phyloP scores from a whole-genome alignment of 2,888 invertebrate genomes.

The Mamestra brassicae region DNA sequence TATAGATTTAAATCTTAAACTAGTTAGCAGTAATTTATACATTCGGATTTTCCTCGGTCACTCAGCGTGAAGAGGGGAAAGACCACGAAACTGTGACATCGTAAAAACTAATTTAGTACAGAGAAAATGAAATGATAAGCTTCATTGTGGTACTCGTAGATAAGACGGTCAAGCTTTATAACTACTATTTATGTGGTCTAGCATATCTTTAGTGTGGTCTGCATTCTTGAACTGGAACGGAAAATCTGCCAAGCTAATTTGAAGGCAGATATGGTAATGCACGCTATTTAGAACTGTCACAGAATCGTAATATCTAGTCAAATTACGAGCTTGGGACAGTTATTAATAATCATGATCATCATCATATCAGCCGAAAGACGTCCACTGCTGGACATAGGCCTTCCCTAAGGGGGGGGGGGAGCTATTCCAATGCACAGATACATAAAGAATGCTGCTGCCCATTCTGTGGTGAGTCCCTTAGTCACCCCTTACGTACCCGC shows the following conservation, averaged over 20 bases:
- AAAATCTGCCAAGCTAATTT: background rate
- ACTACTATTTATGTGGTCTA: background rate
- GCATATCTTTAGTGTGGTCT: background rate
- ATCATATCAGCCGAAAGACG: too few species aligned
- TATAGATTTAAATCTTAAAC: conserved; percentile 11
- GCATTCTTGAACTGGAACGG: background rate
- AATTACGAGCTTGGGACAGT: too few species aligned
- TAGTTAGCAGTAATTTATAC: conserved; percentile 38
- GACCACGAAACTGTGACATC: conserved; percentile 58
- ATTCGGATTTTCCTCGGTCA: conserved; percentile 32
- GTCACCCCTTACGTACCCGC: too few species aligned
- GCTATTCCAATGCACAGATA: too few species aligned
- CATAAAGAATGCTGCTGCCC: too few species aligned
- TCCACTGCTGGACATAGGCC: too few species aligned
- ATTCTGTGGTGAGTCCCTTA: too few species aligned
- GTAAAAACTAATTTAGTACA: conserved; percentile 53
- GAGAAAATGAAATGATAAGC: conserved; percentile 19
- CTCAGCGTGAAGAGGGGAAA: conserved; percentile 43
- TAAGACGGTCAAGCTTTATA: conserved; percentile 19
- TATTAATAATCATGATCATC: too few species aligned
- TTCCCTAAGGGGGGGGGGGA: too few species aligned
- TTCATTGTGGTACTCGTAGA: conserved; percentile 20
- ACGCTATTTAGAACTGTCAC: too few species aligned
- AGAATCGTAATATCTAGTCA: too few species aligned
- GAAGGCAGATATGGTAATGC: background rate